A percentile compares a stretch with the other conserved stretches of the same genome.
Conservation (phyloP, 2,797 vertebrate genomes). For the Alectoris magna region DNA sequence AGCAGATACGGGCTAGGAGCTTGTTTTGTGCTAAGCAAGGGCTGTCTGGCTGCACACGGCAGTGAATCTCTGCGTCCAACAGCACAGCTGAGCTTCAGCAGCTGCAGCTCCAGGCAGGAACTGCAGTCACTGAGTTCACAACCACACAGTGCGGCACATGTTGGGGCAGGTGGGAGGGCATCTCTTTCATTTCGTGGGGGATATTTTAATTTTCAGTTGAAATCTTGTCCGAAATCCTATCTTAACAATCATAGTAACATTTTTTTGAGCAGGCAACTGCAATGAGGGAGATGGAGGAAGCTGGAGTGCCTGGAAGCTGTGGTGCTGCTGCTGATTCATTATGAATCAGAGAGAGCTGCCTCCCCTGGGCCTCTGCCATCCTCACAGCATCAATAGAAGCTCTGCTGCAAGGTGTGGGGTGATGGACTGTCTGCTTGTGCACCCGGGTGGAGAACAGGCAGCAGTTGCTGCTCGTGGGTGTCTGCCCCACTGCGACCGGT, state of each 20-base stretch:
- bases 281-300: neutral
- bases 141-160: neutral
- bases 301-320: rapidly evolving
- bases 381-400: rapidly evolving
- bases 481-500: rapidly evolving
- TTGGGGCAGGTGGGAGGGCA: neutral
- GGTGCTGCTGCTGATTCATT: neutral
- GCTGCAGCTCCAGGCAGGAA: neutral
- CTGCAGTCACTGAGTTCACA: rapidly evolving
- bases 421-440: rapidly evolving
- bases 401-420: rapidly evolving
- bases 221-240: neutral
- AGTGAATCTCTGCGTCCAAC: rapidly evolving
- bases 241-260: neutral
- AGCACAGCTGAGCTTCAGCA: neutral
- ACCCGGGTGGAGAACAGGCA: neutral
- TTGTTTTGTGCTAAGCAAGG: neutral
- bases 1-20: rapidly evolving
- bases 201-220: rapidly evolving
- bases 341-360: neutral
- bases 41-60: neutral
- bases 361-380: rapidly evolving
- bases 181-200: rapidly evolving
- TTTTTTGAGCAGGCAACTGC: rapidly evolving
- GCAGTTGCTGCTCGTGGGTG: too few species aligned